These are phyloP conservation scores for Ophiodon elongatus DNA, from an alignment of 2,113 vertebrate species.

Conservation along the genomic window DNA sequence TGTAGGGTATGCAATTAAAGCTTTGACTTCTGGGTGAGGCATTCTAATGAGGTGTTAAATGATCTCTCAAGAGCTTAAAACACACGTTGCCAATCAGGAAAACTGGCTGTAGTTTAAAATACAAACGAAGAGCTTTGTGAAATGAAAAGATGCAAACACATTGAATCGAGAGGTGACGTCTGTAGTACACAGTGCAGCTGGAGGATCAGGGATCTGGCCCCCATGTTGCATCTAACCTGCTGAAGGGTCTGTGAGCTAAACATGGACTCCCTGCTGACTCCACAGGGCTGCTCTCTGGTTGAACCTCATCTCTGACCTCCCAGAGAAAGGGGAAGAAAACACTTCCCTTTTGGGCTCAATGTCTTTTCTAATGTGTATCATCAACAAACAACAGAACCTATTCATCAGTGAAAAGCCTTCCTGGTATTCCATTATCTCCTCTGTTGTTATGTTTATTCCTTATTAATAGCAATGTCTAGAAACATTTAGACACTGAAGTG, in stretches of 20 bases:
- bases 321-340: background rate
- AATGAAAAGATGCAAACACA: background rate
- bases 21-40: conserved; percentile 39
- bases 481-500: conserved; percentile 4
- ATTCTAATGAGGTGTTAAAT: conserved; percentile 55
- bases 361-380: conserved; percentile 1
- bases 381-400: background rate
- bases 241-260: conserved; percentile 51
- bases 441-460: background rate
- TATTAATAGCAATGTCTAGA: conserved; percentile 8
- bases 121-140: background rate
- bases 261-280: conserved; percentile 13
- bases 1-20: conserved; percentile 45
- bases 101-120: background rate
- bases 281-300: conserved; percentile 2
- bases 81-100: background rate
- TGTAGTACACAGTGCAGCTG: conserved; percentile 13
- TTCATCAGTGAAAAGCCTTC: background rate
- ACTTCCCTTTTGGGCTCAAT: background rate
- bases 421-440: background rate
- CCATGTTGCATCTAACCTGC: conserved; percentile 15
- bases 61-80: conserved; percentile 34
- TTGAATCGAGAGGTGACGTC: conserved; percentile 1
- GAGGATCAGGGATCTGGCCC: conserved; percentile 22
- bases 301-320: conserved; percentile 35